phyloP scores from a whole-genome alignment of 2,797 vertebrate species.

The Ceryle rudis region DNA sequence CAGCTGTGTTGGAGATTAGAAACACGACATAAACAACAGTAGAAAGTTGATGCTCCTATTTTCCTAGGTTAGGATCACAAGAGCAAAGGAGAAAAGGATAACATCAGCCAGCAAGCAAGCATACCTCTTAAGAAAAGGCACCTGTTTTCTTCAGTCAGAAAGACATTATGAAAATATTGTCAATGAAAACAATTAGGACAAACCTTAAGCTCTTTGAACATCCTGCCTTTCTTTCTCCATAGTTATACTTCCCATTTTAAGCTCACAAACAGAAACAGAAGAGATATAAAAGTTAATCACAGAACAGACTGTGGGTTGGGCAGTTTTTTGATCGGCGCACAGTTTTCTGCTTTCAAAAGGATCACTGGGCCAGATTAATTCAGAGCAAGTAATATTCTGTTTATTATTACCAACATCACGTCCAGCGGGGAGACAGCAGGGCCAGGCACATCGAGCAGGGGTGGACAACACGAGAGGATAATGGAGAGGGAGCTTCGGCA shows the following conservation, averaged over 20 bases:
- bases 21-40: background rate
- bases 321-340: background rate
- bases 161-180: background rate
- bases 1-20: background rate
- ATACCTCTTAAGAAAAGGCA: background rate
- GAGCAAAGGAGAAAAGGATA: background rate
- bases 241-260: background rate
- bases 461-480: rapidly evolving
- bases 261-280: background rate
- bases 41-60: background rate
- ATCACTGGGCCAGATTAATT: background rate
- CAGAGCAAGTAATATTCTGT: background rate
- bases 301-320: background rate
- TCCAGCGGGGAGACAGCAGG: background rate
- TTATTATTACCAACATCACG: background rate
- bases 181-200: background rate
- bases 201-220: background rate
- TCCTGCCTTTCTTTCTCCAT: background rate
- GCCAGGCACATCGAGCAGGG: background rate
- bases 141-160: background rate
- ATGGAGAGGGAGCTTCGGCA: background rate
- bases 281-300: background rate
- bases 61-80: background rate
- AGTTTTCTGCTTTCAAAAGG: background rate
- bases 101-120: background rate